Evolutionary conservation across 53 echinoderm and acorn worm species (phyloP), one percentile per base, ranked within the genome.

Genomic region (Echinometra lucunter): DNA sequence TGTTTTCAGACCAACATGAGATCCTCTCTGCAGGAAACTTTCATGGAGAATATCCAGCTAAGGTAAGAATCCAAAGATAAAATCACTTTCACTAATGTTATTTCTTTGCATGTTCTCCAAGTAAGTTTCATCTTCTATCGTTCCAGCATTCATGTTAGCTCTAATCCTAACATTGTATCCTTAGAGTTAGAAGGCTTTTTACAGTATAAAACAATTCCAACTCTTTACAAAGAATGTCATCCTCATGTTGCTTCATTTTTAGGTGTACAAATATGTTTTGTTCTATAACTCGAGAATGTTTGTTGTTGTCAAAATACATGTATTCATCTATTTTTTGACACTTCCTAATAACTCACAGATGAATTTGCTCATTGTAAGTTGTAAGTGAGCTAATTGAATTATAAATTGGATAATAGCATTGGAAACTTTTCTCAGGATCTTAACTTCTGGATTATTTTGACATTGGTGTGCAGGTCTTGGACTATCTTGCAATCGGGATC

Each of bases 21-120:
- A 97, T 96, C 3, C 92, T 98, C 13, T 98, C 98, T 17, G 98
- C 97, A 19, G 98, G 98, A 10, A 98, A 98, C 90, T 98, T 98
- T 83, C 98, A 98, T 91, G 98, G 98, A 56, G 98, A 98, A 75
- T 98, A 98, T 91, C 98, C 98, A 35, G 98, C 98, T 12, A 98
- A 98, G 96, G 98, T 98, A 75, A 69, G 87, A 63, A 49, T 7
- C 23, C 38, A 18, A 69, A 6, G 27, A 63, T 4, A 63, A 63
- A 27, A 63, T 63, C 27, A 23, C 63, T 25, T 72, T 35, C 72
- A 72, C 3, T 72, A 72, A 72, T 72, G 35, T 12, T 30, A 9
- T 9, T 2, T 72, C 72, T 72, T 35, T 0, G 35, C 12, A 9
- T 32, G 1, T 35, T 72, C 32, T 10, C 72, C 35, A 32, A 13